These are phyloP conservation scores for Neoscelio sp. DNA, from an alignment of 2,888 invertebrate species.

Conservation along the genomic window DNA sequence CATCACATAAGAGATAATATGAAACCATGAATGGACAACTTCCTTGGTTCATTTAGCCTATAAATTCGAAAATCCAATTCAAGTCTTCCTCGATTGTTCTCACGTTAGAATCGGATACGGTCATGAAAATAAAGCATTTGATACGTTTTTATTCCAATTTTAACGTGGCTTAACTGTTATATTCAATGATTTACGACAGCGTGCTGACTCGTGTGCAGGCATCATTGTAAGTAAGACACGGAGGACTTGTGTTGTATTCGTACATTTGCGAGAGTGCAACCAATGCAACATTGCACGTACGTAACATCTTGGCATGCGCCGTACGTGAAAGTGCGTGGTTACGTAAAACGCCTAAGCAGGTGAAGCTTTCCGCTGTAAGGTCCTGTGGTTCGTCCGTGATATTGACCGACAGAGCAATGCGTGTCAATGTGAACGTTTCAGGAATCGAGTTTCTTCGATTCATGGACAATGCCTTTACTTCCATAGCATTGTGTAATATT, in stretches of 20 bases:
- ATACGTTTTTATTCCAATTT: slow-evolving; percentile 57
- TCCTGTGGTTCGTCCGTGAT: slow-evolving; percentile 58
- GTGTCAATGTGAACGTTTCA: slow-evolving; percentile 51
- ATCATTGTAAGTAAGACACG: slow-evolving; percentile 13
- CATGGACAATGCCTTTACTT: slow-evolving; percentile 4
- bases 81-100: slow-evolving; percentile 34
- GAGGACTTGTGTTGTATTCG: not conserved
- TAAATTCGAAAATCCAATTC: slow-evolving; percentile 22
- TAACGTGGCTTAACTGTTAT: slow-evolving; percentile 55
- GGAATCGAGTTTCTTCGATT: slow-evolving; percentile 15
- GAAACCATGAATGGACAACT: too few relatives aligned
- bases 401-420: slow-evolving; percentile 63
- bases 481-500: too few relatives aligned
- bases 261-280: not conserved
- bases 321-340: slow-evolving; percentile 63
- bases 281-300: slow-evolving; percentile 18
- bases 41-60: slow-evolving; percentile 17
- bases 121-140: slow-evolving; percentile 40
- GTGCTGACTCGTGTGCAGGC: slow-evolving; percentile 27
- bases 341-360: slow-evolving; percentile 55
- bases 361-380: slow-evolving; percentile 47
- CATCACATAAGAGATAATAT: too few relatives aligned
- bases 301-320: slow-evolving; percentile 10
- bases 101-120: slow-evolving; percentile 49
- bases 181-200: slow-evolving; percentile 54